These are phyloP conservation scores for Heterochromis multidens DNA, from an alignment of 2,113 vertebrate species.

Conservation along the genomic window DNA sequence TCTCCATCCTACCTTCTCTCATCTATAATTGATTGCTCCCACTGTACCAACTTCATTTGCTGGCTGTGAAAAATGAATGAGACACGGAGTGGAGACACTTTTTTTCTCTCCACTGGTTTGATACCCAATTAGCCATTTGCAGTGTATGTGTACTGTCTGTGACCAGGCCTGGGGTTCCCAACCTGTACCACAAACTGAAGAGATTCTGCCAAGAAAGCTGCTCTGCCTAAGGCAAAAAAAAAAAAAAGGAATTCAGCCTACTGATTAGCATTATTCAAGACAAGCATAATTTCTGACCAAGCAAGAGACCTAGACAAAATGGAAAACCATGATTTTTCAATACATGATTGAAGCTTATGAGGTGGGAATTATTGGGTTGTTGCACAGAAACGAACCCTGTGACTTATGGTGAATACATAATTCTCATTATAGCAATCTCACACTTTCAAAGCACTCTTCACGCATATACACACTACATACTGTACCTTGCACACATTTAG, in stretches of 20 bases:
- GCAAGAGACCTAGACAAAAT: not conserved
- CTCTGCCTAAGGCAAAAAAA: not conserved
- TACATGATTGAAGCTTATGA: not conserved
- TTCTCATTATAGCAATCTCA: constrained; percentile 25
- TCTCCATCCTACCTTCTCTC: constrained; percentile 62
- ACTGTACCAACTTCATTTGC: constrained; percentile 78
- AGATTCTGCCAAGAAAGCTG: not conserved
- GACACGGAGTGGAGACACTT: constrained; percentile 65
- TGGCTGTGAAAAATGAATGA: constrained; percentile 78
- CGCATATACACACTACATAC: constrained; percentile 10
- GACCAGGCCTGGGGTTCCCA: constrained; percentile 41
- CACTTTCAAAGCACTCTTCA: not conserved
- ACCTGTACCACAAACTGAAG: constrained; percentile 15
- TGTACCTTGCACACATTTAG: constrained; percentile 2
- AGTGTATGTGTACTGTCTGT: constrained; percentile 42
- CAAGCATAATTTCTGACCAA: not conserved
- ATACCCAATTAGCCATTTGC: constrained; percentile 67
- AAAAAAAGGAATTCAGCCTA: not conserved
- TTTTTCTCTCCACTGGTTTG: constrained; percentile 67
- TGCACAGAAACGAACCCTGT: constrained; percentile 40
- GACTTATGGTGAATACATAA: constrained; percentile 29
- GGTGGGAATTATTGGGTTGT: not conserved
- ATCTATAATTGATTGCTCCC: constrained; percentile 79
- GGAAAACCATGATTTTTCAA: constrained; percentile 7
- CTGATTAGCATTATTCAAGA: not conserved